These are phyloP conservation scores for Oxystoma pomonae DNA, from an alignment of 2,888 invertebrate genomes.

Conservation along the genomic window DNA sequence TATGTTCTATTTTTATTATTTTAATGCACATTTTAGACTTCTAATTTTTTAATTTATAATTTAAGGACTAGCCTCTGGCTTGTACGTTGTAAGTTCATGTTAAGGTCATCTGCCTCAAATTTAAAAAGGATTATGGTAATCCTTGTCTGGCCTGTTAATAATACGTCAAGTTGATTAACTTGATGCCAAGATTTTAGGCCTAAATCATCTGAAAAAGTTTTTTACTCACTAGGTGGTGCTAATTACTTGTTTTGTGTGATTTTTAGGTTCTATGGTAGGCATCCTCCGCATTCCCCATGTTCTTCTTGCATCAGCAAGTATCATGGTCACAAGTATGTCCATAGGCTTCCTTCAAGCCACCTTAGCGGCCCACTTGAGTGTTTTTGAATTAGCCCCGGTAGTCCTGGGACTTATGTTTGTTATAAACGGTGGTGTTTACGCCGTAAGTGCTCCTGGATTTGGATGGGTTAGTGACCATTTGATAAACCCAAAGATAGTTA, in stretches of 20 bases:
- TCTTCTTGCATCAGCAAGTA: slow-evolving; percentile 63
- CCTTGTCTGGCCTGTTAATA: too few species aligned
- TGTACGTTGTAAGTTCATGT: too few species aligned
- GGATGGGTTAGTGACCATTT: slow-evolving; percentile 75
- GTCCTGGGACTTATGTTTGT: slow-evolving; percentile 77
- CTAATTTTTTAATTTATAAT: too few species aligned
- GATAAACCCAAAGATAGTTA: slow-evolving; percentile 63
- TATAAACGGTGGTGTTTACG: slow-evolving; percentile 78
- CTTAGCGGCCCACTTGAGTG: slow-evolving; percentile 78
- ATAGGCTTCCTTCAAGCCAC: slow-evolving; percentile 88
- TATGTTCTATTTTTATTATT: too few species aligned
- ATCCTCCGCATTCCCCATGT: slow-evolving; percentile 72
- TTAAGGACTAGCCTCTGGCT: too few species aligned
- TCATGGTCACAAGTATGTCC: slow-evolving; percentile 73
- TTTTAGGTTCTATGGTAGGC: slow-evolving; percentile 59
- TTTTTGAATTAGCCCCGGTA: slow-evolving; percentile 66
- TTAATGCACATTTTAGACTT: too few species aligned
- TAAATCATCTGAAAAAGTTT: too few species aligned
- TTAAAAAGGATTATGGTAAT: too few species aligned
- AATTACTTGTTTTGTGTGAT: slow-evolving; percentile 7
- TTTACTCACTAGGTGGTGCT: too few species aligned
- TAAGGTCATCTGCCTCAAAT: too few species aligned
- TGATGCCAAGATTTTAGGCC: too few species aligned
- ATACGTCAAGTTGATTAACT: too few species aligned
- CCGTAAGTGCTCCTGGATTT: slow-evolving; percentile 72